These are phyloP conservation scores for Lepeophtheirus nordmannii DNA, from an alignment of 2,888 invertebrate genomes.

Conservation along the genomic window DNA sequence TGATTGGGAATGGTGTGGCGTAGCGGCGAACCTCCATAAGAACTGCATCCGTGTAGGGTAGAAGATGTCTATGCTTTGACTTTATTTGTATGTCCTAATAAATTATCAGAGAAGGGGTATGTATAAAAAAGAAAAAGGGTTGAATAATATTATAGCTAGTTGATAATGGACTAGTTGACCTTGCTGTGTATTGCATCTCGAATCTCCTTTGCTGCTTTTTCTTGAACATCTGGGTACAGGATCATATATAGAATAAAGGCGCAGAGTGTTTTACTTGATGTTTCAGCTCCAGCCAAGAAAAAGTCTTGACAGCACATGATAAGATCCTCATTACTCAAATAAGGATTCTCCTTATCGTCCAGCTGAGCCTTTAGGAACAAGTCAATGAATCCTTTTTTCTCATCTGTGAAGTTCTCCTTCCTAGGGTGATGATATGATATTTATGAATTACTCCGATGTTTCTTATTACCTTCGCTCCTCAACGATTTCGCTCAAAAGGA, in stretches of 20 bases:
- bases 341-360: background rate
- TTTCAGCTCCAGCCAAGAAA: conserved; percentile 16
- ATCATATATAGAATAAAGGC: conserved; percentile 3
- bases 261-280: conserved; percentile 4
- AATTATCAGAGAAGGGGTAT: background rate
- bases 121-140: no score
- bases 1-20: conserved; percentile 12
- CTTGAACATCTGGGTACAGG: conserved; percentile 8
- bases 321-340: conserved; percentile 14
- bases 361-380: conserved; percentile 8
- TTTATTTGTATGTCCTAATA: conserved; percentile 8
- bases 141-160: background rate
- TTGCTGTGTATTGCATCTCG: background rate
- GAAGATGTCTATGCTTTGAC: background rate
- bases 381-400: conserved; percentile 14
- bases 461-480: conserved; percentile 14
- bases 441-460: no score
- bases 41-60: conserved; percentile 21
- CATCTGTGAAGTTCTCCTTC: background rate
- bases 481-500: background rate
- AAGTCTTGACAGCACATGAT: conserved; percentile 15
- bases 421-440: background rate
- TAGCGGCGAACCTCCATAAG: conserved; percentile 15
- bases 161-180: background rate
- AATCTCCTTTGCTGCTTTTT: background rate